Evolutionary conservation across 2,888 invertebrate species (phyloP).

Genomic region (Lasioglossum leucozonium): DNA sequence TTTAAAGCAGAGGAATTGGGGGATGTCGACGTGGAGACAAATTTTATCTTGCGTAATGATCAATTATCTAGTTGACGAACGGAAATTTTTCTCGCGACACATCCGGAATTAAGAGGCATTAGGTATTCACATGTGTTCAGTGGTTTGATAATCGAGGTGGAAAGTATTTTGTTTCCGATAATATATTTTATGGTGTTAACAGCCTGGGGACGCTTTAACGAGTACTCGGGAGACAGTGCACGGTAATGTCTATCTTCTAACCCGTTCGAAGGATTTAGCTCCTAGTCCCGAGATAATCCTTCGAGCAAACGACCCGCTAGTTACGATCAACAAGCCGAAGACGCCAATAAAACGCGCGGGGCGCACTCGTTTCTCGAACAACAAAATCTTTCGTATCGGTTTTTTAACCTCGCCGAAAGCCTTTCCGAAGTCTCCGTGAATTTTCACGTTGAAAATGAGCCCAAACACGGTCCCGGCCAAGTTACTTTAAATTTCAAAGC

Average conservation of each 20-base stretch:
- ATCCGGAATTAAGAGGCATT: neutral
- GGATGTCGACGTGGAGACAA: neutral
- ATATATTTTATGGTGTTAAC: neutral
- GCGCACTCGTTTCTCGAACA: neutral
- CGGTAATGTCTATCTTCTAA: neutral
- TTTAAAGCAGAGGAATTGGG: no score
- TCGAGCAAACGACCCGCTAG: constrained; percentile 2
- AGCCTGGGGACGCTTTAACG: neutral
- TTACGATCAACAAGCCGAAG: constrained; percentile 10
- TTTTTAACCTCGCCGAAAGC: neutral
- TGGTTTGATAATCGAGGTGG: neutral
- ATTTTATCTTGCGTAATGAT: neutral
- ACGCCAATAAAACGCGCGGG: neutral
- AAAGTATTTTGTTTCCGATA: neutral
- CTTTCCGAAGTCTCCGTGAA: neutral
- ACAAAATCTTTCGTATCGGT: neutral
- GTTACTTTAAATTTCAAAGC: constrained; percentile 5
- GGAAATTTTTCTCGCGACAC: no score
- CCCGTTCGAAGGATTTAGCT: neutral
- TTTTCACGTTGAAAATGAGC: neutral
- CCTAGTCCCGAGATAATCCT: constrained; percentile 1
- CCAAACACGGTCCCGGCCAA: neutral
- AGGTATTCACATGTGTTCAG: neutral
- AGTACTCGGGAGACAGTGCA: neutral
- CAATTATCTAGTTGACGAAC: no score